Conservation (phyloP, 1,140 invertebrate species). For the Procambarus virginalis region DNA sequence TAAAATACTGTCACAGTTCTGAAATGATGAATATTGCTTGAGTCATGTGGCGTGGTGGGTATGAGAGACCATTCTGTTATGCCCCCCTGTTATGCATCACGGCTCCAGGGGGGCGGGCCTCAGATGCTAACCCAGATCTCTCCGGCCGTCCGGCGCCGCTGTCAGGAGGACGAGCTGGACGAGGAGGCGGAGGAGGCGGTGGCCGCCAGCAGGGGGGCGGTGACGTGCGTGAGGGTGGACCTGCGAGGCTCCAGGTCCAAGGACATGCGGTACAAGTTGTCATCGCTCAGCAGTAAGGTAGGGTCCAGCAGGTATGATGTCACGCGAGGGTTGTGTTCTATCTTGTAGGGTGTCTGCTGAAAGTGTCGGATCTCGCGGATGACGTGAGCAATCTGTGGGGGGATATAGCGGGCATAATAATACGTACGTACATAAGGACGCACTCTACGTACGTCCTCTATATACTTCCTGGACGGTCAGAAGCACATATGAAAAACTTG, state of each 20-base stretch:
- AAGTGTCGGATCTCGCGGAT: conserved; percentile 94
- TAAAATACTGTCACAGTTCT: conserved; percentile 13
- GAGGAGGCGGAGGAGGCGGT: conserved; percentile 32
- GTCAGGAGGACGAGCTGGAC: conserved; percentile 61
- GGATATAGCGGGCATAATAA: too few species aligned
- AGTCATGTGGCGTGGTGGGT: conserved; percentile 3
- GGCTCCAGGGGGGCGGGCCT: conserved; percentile 54
- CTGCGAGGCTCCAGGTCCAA: conserved; percentile 88
- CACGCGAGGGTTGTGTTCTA: conserved; percentile 87
- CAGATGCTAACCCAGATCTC: conserved; percentile 60
- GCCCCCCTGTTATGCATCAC: conserved; percentile 13
- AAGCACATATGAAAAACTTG: too few species aligned
- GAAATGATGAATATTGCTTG: background rate
- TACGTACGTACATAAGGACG: too few species aligned
- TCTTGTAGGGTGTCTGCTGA: conserved; percentile 94
- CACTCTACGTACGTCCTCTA: too few species aligned
- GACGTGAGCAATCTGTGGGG: conserved; percentile 92
- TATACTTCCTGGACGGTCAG: too few species aligned
- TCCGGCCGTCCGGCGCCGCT: conserved; percentile 41
- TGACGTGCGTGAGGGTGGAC: conserved; percentile 73
- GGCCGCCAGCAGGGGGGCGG: conserved; percentile 53
- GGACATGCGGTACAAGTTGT: conserved; percentile 88
- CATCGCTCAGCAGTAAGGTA: conserved; percentile 84
- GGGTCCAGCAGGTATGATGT: conserved; percentile 88
- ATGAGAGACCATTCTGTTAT: background rate